Conservation (phyloP, 1,140 invertebrate species). For the Gonioctena quinquepunctata region DNA sequence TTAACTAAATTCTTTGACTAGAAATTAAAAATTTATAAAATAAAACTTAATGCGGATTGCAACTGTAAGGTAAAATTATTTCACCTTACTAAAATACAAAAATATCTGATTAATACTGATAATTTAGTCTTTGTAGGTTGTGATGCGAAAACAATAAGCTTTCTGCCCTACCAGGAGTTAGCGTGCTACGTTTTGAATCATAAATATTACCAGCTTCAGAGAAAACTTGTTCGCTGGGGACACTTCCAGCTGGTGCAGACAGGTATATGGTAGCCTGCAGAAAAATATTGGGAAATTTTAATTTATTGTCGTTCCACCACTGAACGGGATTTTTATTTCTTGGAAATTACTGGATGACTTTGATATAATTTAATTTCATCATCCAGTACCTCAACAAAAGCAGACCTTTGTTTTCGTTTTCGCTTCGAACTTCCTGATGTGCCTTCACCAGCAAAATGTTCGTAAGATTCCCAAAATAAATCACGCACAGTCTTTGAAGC, state of each 20-base stretch:
- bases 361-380: neutral
- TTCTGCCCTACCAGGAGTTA: too few relatives aligned
- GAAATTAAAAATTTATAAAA: too few relatives aligned
- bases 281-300: neutral
- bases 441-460: neutral
- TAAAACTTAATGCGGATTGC: too few relatives aligned
- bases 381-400: neutral
- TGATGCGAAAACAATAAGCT: too few relatives aligned
- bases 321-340: neutral
- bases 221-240: neutral
- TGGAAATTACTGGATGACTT: neutral
- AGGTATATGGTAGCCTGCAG: neutral
- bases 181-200: too few relatives aligned
- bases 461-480: neutral
- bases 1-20: too few relatives aligned
- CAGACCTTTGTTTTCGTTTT: neutral
- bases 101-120: too few relatives aligned
- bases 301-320: neutral
- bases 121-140: too few relatives aligned
- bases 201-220: too few relatives aligned
- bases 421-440: neutral
- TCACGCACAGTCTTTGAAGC: constrained; percentile 3
- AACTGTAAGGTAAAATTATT: too few relatives aligned
- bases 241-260: neutral
- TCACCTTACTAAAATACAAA: too few relatives aligned